Evolutionary conservation across 2,888 invertebrate species (phyloP).

Genomic region (Stratiomys singularior): DNA sequence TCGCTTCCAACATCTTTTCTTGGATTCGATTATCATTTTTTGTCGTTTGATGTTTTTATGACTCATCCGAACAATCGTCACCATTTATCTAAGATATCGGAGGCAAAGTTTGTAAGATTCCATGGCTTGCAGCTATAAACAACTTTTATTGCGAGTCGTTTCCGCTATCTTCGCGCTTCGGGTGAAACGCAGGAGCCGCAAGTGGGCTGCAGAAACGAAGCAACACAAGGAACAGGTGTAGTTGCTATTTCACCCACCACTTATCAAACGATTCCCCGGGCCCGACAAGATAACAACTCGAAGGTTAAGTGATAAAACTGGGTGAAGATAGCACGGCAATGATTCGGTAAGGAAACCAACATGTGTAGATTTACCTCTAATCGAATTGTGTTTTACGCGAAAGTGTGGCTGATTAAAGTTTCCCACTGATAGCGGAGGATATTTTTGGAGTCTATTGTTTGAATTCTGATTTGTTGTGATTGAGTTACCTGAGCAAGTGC

Average conservation of each 20-base stretch:
- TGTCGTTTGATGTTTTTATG: background rate
- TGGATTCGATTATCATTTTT: background rate
- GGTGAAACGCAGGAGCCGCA: background rate
- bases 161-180: no score
- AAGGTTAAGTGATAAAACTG: background rate
- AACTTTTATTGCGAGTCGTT: no score
- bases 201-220: background rate
- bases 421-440: background rate
- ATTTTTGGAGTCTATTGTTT: background rate
- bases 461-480: no score
- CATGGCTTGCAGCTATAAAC: no score
- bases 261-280: background rate
- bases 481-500: no score
- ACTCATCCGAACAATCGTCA: no score
- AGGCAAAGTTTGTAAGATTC: no score
- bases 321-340: slow-evolving; percentile 4
- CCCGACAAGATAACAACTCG: slow-evolving; percentile 1
- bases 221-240: slow-evolving; percentile 9
- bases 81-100: no score
- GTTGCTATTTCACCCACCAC: background rate
- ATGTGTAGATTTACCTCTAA: no score
- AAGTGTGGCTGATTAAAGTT: background rate
- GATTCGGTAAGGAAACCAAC: background rate
- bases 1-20: background rate
- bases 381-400: background rate